Evolutionary conservation across 2,797 vertebrate genomes (phyloP), one percentile per base, ranked within the genome.

Genomic region (Ficedula albicollis): DNA sequence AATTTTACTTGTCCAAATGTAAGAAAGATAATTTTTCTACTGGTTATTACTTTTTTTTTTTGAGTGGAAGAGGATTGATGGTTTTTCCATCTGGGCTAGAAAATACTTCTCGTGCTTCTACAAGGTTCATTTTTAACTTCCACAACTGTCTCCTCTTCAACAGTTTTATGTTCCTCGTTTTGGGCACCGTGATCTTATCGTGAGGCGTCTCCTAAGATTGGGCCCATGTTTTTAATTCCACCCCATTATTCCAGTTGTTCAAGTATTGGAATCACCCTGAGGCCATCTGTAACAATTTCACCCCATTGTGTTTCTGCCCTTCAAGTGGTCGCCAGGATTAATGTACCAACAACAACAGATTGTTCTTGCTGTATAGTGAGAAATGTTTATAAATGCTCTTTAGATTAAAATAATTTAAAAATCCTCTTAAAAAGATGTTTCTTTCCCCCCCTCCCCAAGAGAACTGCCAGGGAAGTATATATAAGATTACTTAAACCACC

Each of bases 281-380:
- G 94, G 92, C 91, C 44, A 22, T 76, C 76, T 75, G 85, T 84
- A 91, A 59, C 77, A 79, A 66, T 96, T 91, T 93, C 85, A 92
- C 73, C 91, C 89, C 66, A 32, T 95, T 89, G 91, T 89, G 62
- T 86, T 76, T 51, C 69, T 92, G 75, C 89, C 91, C 89, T 95
- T 94, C 74, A 41, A 89, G 81, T 63, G 30, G 72, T 85, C 14
- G 15, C 82, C 66, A 44, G 91, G 83, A 88, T 95, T 91, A 90
- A 73, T 69, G 73, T 38, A 51, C 2, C 54, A 93, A 52, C 86
- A 90, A 64, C 76, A 84, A 11, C 60, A 73, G 80, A 78, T 84
- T 94, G 90, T 95, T 88, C 85, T 55, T 90, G 85, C 63, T 77
- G 7, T 59, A n/a, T 34, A 25, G 63, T 55, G 69, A 85, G 66